Evolutionary conservation across 2,888 invertebrate species (phyloP), one percentile per base, ranked within the genome.

Genomic region (Chromoteleia sp.): DNA sequence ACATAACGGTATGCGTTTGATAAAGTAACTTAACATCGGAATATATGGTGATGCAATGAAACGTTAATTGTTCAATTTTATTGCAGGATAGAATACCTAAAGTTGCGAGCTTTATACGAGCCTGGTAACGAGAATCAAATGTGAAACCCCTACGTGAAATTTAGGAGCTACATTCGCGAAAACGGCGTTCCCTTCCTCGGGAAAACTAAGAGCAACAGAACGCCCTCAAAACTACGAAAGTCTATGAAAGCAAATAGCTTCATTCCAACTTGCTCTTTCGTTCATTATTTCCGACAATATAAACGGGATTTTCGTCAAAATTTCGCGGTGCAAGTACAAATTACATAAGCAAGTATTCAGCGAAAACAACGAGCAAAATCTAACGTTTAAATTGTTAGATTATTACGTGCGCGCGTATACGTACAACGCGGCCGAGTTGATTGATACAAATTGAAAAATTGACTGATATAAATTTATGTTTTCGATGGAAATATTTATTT

Each of bases 241-340:
- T 76, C 76, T 67, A 81, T 77, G 81, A 81, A 81, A 81, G 76
- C 73, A 77, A 77, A 81, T 81, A 77, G 76, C 73, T 81, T 73
- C 68, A 81, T 81, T 75, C 71, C 63, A 82, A 82, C 78, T 82
- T 78, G 76, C 67, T 81, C 71, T 75, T 71, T 65, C 74, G 67
- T 71, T 68, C 73, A 54, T 68, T 67, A 61, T 79, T 67, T 50
- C 73, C 29, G 61, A 74, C 54, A 48, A 52, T 54, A 79, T 65
- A 71, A 77, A 58, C 65, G 48, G 30, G 15, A 33, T 63, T 63
- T 70, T 56, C 58, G 39, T 61, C 61, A 68, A 68, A 73, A 68
- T 68, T 58, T 48, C 10, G 21, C 43, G 6, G 61, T 50, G 19
- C 25, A 30, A 19, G 21, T 21, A 17, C 29, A 67, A 39, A 41